Evolutionary conservation across 1,140 invertebrate genomes (phyloP), one percentile per base, ranked within the genome.

Genomic region (Scaptomyza pallida): DNA sequence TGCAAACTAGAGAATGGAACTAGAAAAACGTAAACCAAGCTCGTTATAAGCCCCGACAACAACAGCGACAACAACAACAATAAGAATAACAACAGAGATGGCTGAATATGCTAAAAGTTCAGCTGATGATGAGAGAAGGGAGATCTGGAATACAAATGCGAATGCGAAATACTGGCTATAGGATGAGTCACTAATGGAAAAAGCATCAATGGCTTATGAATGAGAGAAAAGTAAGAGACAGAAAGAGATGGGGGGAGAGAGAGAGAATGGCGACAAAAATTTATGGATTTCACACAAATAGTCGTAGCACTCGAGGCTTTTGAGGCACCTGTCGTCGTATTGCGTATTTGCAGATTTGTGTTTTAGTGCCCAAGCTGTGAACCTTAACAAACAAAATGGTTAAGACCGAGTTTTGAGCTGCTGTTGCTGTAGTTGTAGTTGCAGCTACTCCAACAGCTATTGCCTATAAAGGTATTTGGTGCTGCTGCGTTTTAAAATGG

Each of bases 131-230:
- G 48, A 47, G 19, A n/a, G 37, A 26, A 26, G 23, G 5, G n/a
- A 12, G 43, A 56, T 51, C 45, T 48, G 2, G 52, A 54, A 65
- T 35, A 30, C 45, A 21, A 71, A 56, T 59, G 62, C 37, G 54
- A 30, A 30, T 30, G 26, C 26, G 26, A 30, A 30, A 30, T 9
- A 30, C 26, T 9, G 26, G 60, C 68, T 73, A 65, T 37, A 55
- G 35, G 48, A 56, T 72, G 75, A 70, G 50, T 52, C 81, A 86
- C 81, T 85, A 85, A 85, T 85, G 80, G 81, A 86, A 86, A 86
- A 89, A 63, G 82, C 78, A 86, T 86, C 82, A 86, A 86, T 82
- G 75, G 82, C 78, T 86, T 86, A 88, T 67, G 71, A 85, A 88
- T 88, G 72, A 63, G 67, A 60, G 6, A 30, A 30, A 30, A 30